phyloP scores from a whole-genome alignment of 2,113 vertebrate genomes.

The Eonycteris spelaea region DNA sequence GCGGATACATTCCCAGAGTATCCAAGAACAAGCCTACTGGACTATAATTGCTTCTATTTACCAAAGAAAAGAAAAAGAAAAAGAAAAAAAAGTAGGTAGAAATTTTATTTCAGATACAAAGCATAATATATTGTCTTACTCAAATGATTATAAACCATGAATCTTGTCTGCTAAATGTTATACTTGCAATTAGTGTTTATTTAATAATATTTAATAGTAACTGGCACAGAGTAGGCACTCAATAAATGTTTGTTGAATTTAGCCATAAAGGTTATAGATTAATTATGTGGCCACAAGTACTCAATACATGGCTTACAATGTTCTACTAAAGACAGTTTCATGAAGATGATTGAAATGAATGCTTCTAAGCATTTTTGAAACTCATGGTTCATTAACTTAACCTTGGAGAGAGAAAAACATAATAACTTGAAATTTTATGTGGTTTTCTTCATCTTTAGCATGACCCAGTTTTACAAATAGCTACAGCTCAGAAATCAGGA shows the following conservation, averaged over 20 bases:
- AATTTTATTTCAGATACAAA: neutral
- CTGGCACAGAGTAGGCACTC: neutral
- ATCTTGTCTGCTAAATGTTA: neutral
- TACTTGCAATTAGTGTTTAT: neutral
- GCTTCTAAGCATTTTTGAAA: neutral
- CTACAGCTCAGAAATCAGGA: constrained; percentile 15
- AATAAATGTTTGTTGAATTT: constrained; percentile 25
- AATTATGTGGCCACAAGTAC: neutral
- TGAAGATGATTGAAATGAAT: neutral
- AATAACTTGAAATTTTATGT: neutral
- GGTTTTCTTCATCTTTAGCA: neutral
- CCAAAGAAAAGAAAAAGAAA: neutral
- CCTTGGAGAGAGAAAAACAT: neutral
- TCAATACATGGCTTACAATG: neutral
- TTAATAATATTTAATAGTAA: constrained; percentile 34
- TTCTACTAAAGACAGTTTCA: neutral
- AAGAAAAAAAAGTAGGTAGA: neutral
- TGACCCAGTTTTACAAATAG: constrained; percentile 23
- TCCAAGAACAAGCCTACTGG: constrained; percentile 13
- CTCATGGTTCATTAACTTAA: constrained; percentile 22
- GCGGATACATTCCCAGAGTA: neutral
- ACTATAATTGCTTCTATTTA: neutral
- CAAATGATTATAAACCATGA: neutral
- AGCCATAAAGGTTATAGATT: neutral
- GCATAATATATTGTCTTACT: neutral